phyloP scores from a whole-genome alignment of 2,888 invertebrate genomes.

The Stenotaenia linearis region DNA sequence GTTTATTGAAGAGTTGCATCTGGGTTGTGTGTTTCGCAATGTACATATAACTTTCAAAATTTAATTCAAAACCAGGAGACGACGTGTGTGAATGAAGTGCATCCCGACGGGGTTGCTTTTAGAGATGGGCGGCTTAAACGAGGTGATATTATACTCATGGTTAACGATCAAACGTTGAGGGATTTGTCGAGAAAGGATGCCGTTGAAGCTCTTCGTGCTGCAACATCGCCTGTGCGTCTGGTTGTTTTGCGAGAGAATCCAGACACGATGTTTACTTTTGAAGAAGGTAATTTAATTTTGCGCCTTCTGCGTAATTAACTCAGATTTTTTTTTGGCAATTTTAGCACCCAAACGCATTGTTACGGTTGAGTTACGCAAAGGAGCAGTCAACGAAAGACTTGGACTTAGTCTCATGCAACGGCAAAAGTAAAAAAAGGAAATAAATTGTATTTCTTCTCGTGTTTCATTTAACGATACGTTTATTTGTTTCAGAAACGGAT shows the following conservation, averaged over 20 bases:
- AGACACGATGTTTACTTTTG: constrained; percentile 41
- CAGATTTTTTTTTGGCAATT: constrained; percentile 15
- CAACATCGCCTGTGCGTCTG: constrained; percentile 41
- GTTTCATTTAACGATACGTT: background rate
- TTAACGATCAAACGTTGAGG: constrained; percentile 41
- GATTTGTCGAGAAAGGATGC: constrained; percentile 39
- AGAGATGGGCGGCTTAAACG: constrained; percentile 41
- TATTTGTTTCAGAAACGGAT: constrained; percentile 38
- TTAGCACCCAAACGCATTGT: constrained; percentile 41
- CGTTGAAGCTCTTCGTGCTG: constrained; percentile 39
- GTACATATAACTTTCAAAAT: background rate
- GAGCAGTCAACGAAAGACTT: constrained; percentile 40
- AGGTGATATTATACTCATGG: constrained; percentile 41
- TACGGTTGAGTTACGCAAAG: constrained; percentile 41
- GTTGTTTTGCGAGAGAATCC: constrained; percentile 42
- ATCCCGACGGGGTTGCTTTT: constrained; percentile 40
- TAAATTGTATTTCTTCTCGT: background rate
- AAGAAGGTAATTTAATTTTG: constrained; percentile 39
- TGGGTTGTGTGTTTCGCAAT: no score
- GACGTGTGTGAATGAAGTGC: constrained; percentile 40
- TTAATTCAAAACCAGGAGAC: constrained; percentile 37
- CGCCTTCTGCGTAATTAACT: background rate
- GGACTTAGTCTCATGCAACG: constrained; percentile 42
- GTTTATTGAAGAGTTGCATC: background rate
- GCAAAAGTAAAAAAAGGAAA: constrained; percentile 33